These are phyloP conservation scores for Embiotoca jacksoni DNA, from an alignment of 2,113 vertebrate species.

Conservation along the genomic window DNA sequence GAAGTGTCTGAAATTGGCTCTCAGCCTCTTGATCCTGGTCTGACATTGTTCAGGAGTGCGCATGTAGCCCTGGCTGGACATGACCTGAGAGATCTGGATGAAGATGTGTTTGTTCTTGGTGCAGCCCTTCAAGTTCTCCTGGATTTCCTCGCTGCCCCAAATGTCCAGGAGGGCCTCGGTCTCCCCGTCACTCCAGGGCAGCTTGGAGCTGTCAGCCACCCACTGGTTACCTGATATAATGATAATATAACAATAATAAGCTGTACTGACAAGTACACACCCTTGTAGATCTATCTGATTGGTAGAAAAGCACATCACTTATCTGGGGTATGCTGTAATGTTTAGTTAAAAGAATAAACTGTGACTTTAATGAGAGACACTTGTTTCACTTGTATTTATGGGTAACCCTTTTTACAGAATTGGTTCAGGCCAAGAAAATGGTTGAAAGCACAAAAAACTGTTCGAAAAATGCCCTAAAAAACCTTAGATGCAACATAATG, in stretches of 20 bases:
- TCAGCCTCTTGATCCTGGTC: conserved; percentile 83
- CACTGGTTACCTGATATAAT: conserved; percentile 47
- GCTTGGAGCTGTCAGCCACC: conserved; percentile 70
- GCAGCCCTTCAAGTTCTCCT: conserved; percentile 77
- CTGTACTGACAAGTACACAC: too few relatives aligned
- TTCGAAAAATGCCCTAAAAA: too few relatives aligned
- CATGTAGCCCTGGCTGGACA: conserved; percentile 75
- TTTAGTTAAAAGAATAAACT: too few relatives aligned
- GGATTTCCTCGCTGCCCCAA: conserved; percentile 79
- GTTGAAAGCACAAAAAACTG: too few relatives aligned
- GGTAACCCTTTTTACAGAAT: too few relatives aligned
- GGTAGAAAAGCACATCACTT: too few relatives aligned
- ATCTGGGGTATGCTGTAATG: too few relatives aligned
- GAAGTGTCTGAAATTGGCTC: conserved; percentile 78
- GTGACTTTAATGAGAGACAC: too few relatives aligned
- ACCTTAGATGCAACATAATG: too few relatives aligned
- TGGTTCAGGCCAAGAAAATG: too few relatives aligned
- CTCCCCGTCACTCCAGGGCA: conserved; percentile 78
- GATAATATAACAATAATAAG: not conserved
- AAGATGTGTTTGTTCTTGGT: conserved; percentile 82
- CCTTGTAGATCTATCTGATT: too few relatives aligned
- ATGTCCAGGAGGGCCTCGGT: conserved; percentile 77
- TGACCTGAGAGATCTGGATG: conserved; percentile 75
- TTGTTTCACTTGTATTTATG: too few relatives aligned
- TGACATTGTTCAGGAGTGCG: conserved; percentile 81